Evolutionary conservation across 2,113 vertebrate species (phyloP).

Genomic region (Aviceda subcristata): DNA sequence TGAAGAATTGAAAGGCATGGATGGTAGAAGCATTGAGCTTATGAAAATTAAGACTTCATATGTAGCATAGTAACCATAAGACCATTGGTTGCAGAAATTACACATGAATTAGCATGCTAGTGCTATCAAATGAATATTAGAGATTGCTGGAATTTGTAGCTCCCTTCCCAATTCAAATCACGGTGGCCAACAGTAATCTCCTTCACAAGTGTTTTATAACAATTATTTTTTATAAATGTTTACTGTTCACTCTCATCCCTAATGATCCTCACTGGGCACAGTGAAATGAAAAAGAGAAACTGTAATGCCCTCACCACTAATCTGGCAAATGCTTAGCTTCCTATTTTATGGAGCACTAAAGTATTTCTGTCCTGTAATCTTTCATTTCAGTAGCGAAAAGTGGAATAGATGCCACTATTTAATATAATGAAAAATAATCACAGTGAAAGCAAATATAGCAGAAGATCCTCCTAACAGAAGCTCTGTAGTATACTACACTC

Average conservation of each 20-base stretch:
- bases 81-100: not conserved
- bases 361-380: not conserved
- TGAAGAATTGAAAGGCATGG: not conserved
- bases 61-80: not conserved
- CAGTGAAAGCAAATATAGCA: not conserved
- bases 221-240: conserved; percentile 19
- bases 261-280: not conserved
- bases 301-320: not conserved
- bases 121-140: not conserved
- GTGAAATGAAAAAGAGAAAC: not conserved
- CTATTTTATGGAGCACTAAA: conserved; percentile 19
- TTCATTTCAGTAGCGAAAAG: not conserved
- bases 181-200: not conserved
- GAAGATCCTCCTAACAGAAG: not conserved
- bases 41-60: not conserved
- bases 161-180: not conserved
- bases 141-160: not conserved
- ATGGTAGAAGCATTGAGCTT: not conserved
- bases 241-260: not conserved
- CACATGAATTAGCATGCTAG: not conserved
- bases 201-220: not conserved
- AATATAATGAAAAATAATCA: not conserved
- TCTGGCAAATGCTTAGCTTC: not conserved
- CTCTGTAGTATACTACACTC: not conserved
- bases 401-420: not conserved